phyloP scores from a whole-genome alignment of 2,113 vertebrate species.

The Speoplatyrhinus poulsoni region DNA sequence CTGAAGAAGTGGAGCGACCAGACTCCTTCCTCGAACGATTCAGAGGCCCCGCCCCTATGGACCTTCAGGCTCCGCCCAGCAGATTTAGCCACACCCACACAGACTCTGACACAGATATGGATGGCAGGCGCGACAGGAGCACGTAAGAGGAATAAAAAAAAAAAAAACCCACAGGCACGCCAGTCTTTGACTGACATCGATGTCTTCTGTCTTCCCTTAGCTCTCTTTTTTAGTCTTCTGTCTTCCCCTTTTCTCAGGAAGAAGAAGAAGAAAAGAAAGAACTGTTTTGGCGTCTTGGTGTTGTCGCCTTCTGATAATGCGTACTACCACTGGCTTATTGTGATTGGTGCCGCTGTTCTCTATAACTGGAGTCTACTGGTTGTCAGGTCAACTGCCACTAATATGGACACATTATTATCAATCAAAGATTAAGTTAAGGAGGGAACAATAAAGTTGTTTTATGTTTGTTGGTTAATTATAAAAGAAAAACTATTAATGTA shows the following conservation, averaged over 20 bases:
- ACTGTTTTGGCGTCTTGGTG: slow-evolving; percentile 64
- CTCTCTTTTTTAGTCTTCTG: background rate
- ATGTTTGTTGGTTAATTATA: background rate
- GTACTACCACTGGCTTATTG: slow-evolving; percentile 89
- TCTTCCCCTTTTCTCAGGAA: slow-evolving; percentile 35
- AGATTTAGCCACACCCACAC: slow-evolving; percentile 68
- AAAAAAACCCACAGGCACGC: background rate
- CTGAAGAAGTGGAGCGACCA: slow-evolving; percentile 80
- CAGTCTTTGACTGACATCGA: background rate
- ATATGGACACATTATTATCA: background rate
- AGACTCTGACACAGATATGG: slow-evolving; percentile 46
- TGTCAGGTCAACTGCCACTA: slow-evolving; percentile 80
- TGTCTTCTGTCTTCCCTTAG: background rate
- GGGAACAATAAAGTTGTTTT: too few relatives aligned
- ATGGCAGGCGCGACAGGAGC: slow-evolving; percentile 47
- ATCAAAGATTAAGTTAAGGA: background rate
- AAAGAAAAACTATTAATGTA: too few relatives aligned
- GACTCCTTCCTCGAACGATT: slow-evolving; percentile 95
- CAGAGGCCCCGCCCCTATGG: slow-evolving; percentile 75
- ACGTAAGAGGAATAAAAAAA: slow-evolving; percentile 49
- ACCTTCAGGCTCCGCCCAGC: slow-evolving; percentile 75
- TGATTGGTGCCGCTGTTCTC: slow-evolving; percentile 86
- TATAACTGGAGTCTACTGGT: slow-evolving; percentile 93
- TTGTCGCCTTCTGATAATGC: slow-evolving; percentile 85
- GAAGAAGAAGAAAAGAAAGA: slow-evolving; percentile 69